These are phyloP conservation scores for Synergus gifuensis DNA, from an alignment of 2,888 invertebrate species.

Conservation along the genomic window DNA sequence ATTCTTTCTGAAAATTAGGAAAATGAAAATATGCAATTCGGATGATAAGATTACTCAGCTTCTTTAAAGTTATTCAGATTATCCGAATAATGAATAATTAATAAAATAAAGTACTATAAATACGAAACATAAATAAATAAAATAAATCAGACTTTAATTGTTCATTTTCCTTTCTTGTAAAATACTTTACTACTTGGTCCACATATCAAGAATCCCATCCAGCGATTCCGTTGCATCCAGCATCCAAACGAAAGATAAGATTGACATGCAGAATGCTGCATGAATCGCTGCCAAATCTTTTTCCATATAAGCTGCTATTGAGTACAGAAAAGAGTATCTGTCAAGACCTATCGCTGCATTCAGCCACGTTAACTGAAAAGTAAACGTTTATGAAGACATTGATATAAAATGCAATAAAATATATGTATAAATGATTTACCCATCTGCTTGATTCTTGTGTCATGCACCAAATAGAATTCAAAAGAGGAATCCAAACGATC, in stretches of 20 bases:
- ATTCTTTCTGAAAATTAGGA: neutral
- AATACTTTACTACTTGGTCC: slow-evolving; percentile 68
- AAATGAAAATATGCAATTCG: neutral
- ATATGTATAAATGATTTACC: slow-evolving; percentile 57
- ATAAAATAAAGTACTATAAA: neutral
- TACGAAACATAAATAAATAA: neutral
- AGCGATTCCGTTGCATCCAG: slow-evolving; percentile 75
- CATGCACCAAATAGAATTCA: slow-evolving; percentile 68
- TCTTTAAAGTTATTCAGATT: no score
- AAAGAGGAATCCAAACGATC: slow-evolving; percentile 72
- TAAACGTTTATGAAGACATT: slow-evolving; percentile 22
- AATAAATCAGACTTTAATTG: neutral
- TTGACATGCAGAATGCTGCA: slow-evolving; percentile 69
- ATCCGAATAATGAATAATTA: neutral
- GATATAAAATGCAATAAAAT: neutral
- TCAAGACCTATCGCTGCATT: slow-evolving; percentile 64
- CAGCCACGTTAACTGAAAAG: slow-evolving; percentile 64
- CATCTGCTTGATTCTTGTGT: slow-evolving; percentile 73
- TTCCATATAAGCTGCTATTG: slow-evolving; percentile 67
- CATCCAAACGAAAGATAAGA: slow-evolving; percentile 75
- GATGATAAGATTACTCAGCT: no score
- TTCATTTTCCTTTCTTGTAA: slow-evolving; percentile 15
- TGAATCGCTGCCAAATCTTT: slow-evolving; percentile 65
- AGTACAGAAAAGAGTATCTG: slow-evolving; percentile 60
- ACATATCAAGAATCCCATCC: slow-evolving; percentile 70